phyloP scores from a whole-genome alignment of 2,113 vertebrate species.

The Percopsis transmontana region DNA sequence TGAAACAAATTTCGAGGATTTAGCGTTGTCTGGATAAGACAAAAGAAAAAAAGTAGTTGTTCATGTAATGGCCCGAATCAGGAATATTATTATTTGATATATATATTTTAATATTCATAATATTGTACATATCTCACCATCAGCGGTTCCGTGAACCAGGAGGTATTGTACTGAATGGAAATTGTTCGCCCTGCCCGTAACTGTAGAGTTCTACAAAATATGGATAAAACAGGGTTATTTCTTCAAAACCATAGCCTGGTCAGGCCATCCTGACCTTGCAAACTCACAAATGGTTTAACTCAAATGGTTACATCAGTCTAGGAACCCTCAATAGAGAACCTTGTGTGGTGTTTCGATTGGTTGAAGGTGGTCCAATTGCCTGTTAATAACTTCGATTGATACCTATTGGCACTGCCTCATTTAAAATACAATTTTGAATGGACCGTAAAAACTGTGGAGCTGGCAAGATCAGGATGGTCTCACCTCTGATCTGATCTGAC shows the following conservation, averaged over 20 bases:
- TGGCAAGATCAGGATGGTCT: neutral
- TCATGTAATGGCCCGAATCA: no score
- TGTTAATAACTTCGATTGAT: no score
- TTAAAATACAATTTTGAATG: no score
- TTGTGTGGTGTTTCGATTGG: no score
- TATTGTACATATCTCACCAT: slow-evolving; percentile 82
- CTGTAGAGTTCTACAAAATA: slow-evolving; percentile 87
- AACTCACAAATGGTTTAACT: no score
- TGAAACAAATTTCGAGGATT: neutral
- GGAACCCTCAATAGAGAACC: neutral
- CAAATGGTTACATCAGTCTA: no score
- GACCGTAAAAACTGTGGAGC: slow-evolving; percentile 10
- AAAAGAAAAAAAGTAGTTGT: no score
- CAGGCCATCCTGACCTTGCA: neutral
- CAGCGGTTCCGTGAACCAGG: slow-evolving; percentile 96
- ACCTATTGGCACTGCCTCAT: no score
- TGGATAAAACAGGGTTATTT: slow-evolving; percentile 14
- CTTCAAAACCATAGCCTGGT: neutral
- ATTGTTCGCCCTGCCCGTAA: slow-evolving; percentile 89
- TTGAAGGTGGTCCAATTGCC: no score
- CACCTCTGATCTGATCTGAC: no score
- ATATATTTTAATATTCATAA: neutral
- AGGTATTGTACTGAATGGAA: slow-evolving; percentile 94
- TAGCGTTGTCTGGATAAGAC: no score
- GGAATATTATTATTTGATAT: no score